These are phyloP conservation scores for Ellobius talpinus DNA, from an alignment of 2,113 vertebrate genomes.

Conservation along the genomic window DNA sequence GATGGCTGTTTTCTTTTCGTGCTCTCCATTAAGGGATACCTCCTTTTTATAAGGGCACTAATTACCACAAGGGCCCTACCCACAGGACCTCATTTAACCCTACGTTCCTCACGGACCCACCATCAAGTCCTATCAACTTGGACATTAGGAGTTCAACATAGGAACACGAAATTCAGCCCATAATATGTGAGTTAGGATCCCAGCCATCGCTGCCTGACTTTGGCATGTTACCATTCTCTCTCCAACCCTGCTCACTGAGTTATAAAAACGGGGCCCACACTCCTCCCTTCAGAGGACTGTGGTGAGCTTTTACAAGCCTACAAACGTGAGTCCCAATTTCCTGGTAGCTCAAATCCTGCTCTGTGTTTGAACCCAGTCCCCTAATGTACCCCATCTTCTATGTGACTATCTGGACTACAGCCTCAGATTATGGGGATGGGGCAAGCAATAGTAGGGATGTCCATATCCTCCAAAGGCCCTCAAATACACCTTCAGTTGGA, in stretches of 20 bases:
- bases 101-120: neutral
- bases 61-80: neutral
- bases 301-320: constrained; percentile 4
- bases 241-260: neutral
- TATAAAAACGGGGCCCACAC: neutral
- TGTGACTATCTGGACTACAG: neutral
- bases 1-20: neutral
- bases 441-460: no score
- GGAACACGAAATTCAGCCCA: neutral
- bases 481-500: neutral
- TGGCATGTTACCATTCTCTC: neutral
- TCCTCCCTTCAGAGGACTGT: neutral
- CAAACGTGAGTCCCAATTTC: neutral
- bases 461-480: neutral
- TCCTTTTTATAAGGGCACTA: neutral
- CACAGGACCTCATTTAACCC: neutral
- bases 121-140: neutral
- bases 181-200: neutral
- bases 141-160: neutral
- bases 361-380: neutral
- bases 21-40: neutral
- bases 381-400: neutral
- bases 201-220: neutral
- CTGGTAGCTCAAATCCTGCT: neutral
- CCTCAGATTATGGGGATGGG: neutral